These are phyloP conservation scores for Apodemus agrarius DNA, from an alignment of 2,797 vertebrate species.

Conservation along the genomic window DNA sequence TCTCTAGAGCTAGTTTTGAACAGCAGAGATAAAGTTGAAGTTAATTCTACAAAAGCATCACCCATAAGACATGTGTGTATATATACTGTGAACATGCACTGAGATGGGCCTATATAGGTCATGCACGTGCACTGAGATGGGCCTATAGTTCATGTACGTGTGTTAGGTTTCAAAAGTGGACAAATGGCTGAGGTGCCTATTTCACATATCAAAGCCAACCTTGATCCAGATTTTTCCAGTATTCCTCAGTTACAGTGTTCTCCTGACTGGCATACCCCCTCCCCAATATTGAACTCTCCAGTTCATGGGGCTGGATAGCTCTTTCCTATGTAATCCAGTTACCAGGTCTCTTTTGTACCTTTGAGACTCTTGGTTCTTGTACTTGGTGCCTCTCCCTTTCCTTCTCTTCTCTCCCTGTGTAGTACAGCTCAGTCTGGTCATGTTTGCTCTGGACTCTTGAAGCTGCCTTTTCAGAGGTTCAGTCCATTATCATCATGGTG, in stretches of 20 bases:
- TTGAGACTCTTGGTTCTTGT: background rate
- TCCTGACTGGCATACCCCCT: background rate
- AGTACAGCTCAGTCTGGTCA: background rate
- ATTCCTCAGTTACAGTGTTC: background rate
- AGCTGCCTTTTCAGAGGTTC: background rate
- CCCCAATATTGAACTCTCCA: background rate
- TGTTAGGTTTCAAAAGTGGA: background rate
- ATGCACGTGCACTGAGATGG: fast-evolving
- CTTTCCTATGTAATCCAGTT: background rate
- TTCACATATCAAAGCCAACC: background rate
- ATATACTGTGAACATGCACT: background rate
- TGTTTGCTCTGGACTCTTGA: background rate
- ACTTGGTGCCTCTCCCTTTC: background rate
- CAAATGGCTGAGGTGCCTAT: background rate
- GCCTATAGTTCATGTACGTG: background rate
- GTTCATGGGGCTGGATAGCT: background rate
- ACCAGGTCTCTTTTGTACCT: background rate
- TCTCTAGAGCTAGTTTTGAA: background rate
- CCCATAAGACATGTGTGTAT: background rate
- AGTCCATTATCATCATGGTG: background rate
- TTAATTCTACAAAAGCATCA: background rate
- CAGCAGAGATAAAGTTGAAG: slow-evolving; percentile 5
- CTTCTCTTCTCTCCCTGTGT: background rate
- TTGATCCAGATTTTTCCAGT: background rate
- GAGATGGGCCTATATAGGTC: background rate